phyloP scores from a whole-genome alignment of 2,888 invertebrate genomes.

The Drosophila neutralis region DNA sequence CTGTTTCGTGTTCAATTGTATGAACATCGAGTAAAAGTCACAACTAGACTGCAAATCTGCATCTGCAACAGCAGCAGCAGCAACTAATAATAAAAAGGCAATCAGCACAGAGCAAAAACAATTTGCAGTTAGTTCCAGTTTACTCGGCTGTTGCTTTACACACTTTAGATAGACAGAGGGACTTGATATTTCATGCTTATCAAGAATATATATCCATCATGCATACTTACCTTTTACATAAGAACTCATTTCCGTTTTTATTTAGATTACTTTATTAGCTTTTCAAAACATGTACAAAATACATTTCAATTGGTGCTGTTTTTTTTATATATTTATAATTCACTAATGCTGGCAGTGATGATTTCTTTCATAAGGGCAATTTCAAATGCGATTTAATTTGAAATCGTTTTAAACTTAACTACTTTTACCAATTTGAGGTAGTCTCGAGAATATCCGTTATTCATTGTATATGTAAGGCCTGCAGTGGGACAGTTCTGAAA shows the following conservation, averaged over 20 bases:
- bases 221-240: background rate
- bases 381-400: constrained; percentile 31
- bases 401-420: constrained; percentile 53
- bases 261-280: constrained; percentile 29
- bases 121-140: background rate
- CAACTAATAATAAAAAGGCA: background rate
- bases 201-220: background rate
- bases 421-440: constrained; percentile 63
- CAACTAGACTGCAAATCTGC: background rate
- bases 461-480: constrained; percentile 65
- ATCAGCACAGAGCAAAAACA: background rate
- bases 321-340: constrained; percentile 27
- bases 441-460: constrained; percentile 37
- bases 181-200: background rate
- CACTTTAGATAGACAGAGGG: background rate
- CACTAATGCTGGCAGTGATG: constrained; percentile 73
- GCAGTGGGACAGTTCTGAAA: constrained; percentile 42
- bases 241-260: background rate
- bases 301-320: constrained; percentile 29
- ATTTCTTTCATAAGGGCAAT: constrained; percentile 52
- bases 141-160: background rate
- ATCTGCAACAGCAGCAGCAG: background rate
- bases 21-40: background rate
- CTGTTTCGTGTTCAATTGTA: background rate
- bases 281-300: constrained; percentile 49